Evolutionary conservation across 2,113 vertebrate genomes (phyloP).

Genomic region (Oryzias woworae): DNA sequence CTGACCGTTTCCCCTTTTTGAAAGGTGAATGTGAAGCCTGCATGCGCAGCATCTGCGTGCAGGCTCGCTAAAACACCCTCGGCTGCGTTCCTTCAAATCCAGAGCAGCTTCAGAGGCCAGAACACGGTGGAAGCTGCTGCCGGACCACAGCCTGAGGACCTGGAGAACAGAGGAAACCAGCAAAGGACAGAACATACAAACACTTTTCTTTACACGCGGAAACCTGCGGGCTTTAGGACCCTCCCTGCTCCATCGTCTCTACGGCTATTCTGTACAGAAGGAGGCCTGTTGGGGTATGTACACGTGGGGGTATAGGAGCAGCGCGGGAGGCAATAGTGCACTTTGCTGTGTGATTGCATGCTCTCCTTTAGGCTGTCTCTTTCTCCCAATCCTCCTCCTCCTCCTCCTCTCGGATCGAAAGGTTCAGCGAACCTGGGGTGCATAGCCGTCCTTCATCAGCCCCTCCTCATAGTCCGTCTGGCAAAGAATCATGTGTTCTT

Average conservation of each 20-base stretch:
- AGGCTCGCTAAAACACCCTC: too few relatives aligned
- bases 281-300: constrained; percentile 61
- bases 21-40: too few relatives aligned
- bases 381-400: constrained; percentile 47
- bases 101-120: too few relatives aligned
- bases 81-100: too few relatives aligned
- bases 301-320: constrained; percentile 73
- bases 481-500: constrained; percentile 99
- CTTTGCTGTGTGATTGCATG: constrained; percentile 78
- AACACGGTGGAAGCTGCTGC: too few relatives aligned
- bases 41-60: too few relatives aligned
- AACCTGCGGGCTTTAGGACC: constrained; percentile 28
- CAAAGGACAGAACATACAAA: constrained; percentile 49
- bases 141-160: too few relatives aligned
- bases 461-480: constrained; percentile 99
- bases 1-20: too few relatives aligned
- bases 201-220: constrained; percentile 33
- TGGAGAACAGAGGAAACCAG: background rate
- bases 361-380: constrained; percentile 54
- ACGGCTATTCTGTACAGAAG: constrained; percentile 88
- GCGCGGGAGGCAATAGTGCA: constrained; percentile 84
- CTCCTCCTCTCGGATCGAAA: background rate
- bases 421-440: constrained; percentile 94
- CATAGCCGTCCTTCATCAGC: constrained; percentile 98
- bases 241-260: constrained; percentile 66